Evolutionary conservation across 2,797 vertebrate species (phyloP), one percentile per base, ranked within the genome.

Genomic region (Amazonetta brasiliensis): DNA sequence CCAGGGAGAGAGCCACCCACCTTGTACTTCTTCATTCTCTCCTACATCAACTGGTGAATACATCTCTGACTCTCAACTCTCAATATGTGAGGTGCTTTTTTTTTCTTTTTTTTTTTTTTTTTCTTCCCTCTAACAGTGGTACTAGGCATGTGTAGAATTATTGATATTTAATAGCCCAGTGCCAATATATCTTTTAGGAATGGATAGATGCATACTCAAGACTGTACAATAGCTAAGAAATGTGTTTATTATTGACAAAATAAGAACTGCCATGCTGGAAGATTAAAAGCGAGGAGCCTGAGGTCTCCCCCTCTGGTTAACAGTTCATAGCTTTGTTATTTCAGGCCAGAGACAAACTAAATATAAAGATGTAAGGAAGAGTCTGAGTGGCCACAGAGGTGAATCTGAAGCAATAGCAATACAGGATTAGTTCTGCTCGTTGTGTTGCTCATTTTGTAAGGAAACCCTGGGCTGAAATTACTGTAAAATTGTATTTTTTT

Each of bases 1-100:
- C 66, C 77, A 94, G 50, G 76, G 87, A 90, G 93, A 78, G 79
- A 91, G 63, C 92, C 85, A 93, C 94, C 95, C 92, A 93, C 95
- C 94, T 85, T 62, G 66, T 66, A 17, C 56, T 71, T 60, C 85
- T 83, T 64, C 11, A 3, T 62, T 92, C 81, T 84, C 56, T 84
- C 52, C 59, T 88, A 48, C 80, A 90, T 90, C 74, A 69, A 7
- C 67, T 90, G 67, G 55, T 48, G 63, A 56, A 84, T 35, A 4
- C 33, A 75, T 81, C 73, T 69, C 63, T 79, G 63, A 46, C 52
- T 93, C 50, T 66, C n/a, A 37, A 79, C 11, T 75, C 59, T 48
- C 9, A 39, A 8, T 33, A 25, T 9, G 11, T 12, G 33, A 75
- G 11, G 19, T 41, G 20, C 6, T 17, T 1, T 48, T 23, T 48